Evolutionary conservation across 2,888 invertebrate genomes (phyloP).

Genomic region (Ormyrus thymus): DNA sequence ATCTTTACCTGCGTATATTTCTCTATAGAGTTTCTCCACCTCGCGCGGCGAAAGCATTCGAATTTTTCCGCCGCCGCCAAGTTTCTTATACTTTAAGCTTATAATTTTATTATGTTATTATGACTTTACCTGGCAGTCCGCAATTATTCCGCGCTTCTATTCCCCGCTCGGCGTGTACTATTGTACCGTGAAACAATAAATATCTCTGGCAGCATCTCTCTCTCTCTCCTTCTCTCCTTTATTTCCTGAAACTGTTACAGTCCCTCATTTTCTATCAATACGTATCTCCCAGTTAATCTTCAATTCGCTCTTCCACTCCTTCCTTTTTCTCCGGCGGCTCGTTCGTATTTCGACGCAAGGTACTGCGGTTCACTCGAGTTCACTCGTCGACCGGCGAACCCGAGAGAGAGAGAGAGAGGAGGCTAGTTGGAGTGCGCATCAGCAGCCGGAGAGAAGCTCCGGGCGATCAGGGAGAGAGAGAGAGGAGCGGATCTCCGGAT

Average conservation of each 20-base stretch:
- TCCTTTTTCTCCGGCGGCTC: conserved; percentile 46
- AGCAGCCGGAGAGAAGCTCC: conserved; percentile 57
- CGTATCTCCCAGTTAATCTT: conserved; percentile 29
- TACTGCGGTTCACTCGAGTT: conserved; percentile 71
- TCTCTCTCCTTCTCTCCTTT: conserved; percentile 6
- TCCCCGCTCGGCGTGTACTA: not conserved
- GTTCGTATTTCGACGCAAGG: conserved; percentile 55
- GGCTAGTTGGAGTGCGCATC: conserved; percentile 22
- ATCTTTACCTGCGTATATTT: not conserved
- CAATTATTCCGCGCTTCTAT: conserved; percentile 19
- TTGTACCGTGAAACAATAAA: conserved; percentile 31
- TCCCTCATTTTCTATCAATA: conserved; percentile 39
- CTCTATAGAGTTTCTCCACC: not conserved
- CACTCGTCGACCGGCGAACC: conserved; percentile 72
- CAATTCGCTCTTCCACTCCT: conserved; percentile 34
- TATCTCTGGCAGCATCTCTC: conserved; percentile 18
- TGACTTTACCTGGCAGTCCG: not conserved
- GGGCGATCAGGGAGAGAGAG: conserved; percentile 23
- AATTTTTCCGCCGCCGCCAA: not conserved
- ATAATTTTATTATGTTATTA: conserved; percentile 18
- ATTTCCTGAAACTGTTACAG: conserved; percentile 35
- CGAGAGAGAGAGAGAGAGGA: conserved; percentile 58
- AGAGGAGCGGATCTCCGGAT: conserved; percentile 36
- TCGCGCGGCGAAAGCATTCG: no score
- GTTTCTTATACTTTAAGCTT: conserved; percentile 8